phyloP scores from a whole-genome alignment of 2,797 vertebrate genomes.

The Numenius phaeopus region DNA sequence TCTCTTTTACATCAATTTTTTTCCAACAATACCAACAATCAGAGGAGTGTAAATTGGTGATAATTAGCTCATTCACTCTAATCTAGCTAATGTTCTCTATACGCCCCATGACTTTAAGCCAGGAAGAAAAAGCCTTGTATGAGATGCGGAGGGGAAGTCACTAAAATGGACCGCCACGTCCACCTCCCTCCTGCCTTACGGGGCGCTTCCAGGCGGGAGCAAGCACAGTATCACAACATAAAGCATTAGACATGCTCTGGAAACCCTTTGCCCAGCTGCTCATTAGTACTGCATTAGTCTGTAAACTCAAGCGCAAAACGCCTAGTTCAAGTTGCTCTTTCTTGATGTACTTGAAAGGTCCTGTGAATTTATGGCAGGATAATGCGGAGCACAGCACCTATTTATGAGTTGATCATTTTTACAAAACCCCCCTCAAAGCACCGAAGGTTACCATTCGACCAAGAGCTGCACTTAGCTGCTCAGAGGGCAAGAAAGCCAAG shows the following conservation, averaged over 20 bases:
- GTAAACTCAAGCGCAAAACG: conserved; percentile 68
- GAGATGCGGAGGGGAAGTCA: not conserved
- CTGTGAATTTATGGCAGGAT: conserved; percentile 84
- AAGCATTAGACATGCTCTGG: conserved; percentile 46
- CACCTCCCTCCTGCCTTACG: not conserved
- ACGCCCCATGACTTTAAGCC: not conserved
- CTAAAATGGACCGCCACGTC: not conserved
- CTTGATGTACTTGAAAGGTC: conserved; percentile 83
- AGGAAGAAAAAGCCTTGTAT: rapidly evolving
- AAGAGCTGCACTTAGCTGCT: conserved; percentile 79
- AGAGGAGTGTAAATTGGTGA: not conserved
- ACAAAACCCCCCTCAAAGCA: conserved; percentile 80
- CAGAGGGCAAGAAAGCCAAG: conserved; percentile 82
- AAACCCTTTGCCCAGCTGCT: conserved; percentile 78
- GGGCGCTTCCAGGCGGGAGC: not conserved
- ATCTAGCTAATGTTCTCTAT: not conserved
- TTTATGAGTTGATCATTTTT: conserved; percentile 87
- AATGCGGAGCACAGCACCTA: conserved; percentile 83
- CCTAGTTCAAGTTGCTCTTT: conserved; percentile 76
- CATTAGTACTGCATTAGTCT: conserved; percentile 81
- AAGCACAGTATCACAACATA: not conserved
- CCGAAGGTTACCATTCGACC: conserved; percentile 81
- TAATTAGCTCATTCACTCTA: not conserved
- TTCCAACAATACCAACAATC: conserved; percentile 1
- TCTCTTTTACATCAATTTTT: not conserved